Percentiles rank a stretch among this genome's conserved stretches.
Conservation (phyloP, 2,797 vertebrate species). For the Spheniscus humboldti region DNA sequence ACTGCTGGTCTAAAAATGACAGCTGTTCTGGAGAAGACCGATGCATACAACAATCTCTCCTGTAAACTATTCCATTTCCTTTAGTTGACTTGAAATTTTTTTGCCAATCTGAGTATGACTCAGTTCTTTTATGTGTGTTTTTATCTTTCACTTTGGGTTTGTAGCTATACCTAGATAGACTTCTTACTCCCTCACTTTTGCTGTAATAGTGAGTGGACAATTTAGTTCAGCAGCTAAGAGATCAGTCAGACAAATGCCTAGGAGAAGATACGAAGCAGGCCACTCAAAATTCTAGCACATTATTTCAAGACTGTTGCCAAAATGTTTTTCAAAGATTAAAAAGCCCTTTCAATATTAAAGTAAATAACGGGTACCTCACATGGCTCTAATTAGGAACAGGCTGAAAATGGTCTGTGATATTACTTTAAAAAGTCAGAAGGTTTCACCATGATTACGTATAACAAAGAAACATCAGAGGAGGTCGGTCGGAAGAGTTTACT, state of each 20-base stretch:
- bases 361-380: background rate
- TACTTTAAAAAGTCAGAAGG: background rate
- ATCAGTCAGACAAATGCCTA: background rate
- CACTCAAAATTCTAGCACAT: background rate
- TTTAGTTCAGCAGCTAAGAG: background rate
- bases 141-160: background rate
- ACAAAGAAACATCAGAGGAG: background rate
- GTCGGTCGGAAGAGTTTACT: background rate
- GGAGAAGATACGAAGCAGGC: background rate
- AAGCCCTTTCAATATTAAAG: background rate
- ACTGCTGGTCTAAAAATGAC: constrained; percentile 44
- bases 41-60: background rate
- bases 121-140: background rate
- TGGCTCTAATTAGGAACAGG: background rate
- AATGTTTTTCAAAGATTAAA: constrained; percentile 9
- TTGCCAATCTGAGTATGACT: background rate
- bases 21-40: constrained; percentile 37
- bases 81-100: background rate
- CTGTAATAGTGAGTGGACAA: background rate
- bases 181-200: background rate
- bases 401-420: background rate
- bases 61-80: background rate
- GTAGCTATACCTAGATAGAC: background rate
- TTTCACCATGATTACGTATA: background rate
- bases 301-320: background rate